Base-by-base conservation (phyloP, 2,888 invertebrate genomes). In the Cistogaster globosa region DNA sequence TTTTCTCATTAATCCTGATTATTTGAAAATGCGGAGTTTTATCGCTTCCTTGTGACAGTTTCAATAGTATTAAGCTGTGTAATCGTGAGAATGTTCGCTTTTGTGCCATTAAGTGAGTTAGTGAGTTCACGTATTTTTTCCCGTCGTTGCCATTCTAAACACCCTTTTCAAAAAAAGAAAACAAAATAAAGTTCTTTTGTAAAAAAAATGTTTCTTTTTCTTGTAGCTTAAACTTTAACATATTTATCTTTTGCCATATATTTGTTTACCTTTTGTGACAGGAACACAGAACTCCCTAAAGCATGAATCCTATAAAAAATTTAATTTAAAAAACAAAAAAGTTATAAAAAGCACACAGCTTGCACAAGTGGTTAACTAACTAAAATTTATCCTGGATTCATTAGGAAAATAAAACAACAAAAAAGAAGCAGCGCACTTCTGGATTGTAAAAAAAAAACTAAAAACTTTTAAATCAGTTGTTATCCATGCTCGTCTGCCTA, bases 1-100 rank as follows among this genome's bases (percentile, higher is more conserved):
- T 83, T 83, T 79, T 55, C 83, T 83, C 83, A 83, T 83, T 83
- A 83, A 83, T 83, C 78, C 83, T 78, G 83, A 83, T 83, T 78
- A 83, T 83, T 83, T 83, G 57, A 83, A 83, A 83, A 83, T 77
- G 83, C 83, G 77, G 71, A 83, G 74, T 68, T 78, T 78, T 83
- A 78, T 83, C 78, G 77, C 74, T 74, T 78, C 62, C 78, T 83
- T 83, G 72, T 60, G 83, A 83, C 78, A 83, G 74, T 79, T 79
- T 83, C 63, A 79, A 83, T 74, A 83, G 69, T 79, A 62, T 79
- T 78, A 78, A 68, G 78, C 83, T 79, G 83, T 79, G 78, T 57
- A 36, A 62, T 11, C 42, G 58, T 72, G 42, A 53, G 71, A 65
- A 60, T 67, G 58, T 72, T 57, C 58, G 55, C 42, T 53, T 75